phyloP scores from a whole-genome alignment of 2,113 vertebrate genomes.

The Alethe castanea region DNA sequence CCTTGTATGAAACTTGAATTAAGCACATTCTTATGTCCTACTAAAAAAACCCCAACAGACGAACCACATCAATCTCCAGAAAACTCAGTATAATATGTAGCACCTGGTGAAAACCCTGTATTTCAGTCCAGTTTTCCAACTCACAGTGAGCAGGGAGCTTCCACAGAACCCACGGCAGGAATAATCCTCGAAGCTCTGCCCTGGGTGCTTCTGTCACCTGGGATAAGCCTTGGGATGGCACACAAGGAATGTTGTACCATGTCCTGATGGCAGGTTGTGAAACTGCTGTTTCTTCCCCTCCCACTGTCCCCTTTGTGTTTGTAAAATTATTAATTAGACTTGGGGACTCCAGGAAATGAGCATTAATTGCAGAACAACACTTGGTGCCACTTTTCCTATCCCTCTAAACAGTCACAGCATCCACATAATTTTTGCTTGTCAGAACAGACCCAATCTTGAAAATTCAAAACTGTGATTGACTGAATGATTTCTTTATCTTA shows the following conservation, averaged over 20 bases:
- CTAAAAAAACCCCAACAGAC: neutral
- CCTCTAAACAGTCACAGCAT: neutral
- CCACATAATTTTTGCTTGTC: neutral
- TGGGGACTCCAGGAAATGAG: neutral
- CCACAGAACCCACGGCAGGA: neutral
- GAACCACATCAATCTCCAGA: neutral
- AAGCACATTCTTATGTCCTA: neutral
- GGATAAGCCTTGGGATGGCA: neutral
- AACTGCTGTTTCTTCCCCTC: neutral
- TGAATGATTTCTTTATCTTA: neutral
- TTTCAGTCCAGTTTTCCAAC: neutral
- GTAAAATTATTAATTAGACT: neutral
- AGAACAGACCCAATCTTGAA: neutral
- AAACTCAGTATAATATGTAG: neutral
- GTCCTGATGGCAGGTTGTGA: neutral
- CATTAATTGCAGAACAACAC: neutral
- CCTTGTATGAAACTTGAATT: neutral
- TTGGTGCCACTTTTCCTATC: neutral
- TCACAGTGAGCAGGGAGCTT: neutral
- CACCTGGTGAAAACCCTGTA: accelerated
- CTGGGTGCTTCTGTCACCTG: neutral
- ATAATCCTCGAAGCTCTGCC: neutral
- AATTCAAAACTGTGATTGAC: neutral
- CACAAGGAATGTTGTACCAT: neutral
- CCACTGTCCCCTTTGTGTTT: neutral